Base-by-base conservation (phyloP, 2,888 invertebrate genomes). In the Lydus trimaculatus region DNA sequence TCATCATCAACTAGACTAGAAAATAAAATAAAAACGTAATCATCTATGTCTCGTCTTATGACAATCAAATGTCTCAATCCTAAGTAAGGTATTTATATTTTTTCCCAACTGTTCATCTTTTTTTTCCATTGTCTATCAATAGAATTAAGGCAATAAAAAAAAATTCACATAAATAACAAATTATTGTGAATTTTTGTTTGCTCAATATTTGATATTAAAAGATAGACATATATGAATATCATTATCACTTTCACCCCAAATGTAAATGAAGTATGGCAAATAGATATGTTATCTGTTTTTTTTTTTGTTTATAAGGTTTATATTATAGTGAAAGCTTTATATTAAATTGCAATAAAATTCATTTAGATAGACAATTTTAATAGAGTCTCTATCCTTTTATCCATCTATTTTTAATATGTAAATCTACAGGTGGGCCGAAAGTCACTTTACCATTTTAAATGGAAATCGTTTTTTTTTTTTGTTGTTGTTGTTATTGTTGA, bases 291-390 rank as follows among this genome's bases (percentile, higher is more conserved):
- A 56, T 56, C 56, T 7, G 4, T 56, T 25, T 56, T 13, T 2
- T 56, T 13, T 25, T 2, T 17, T 7, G 17, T 4, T 17, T 43
- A n/a, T n/a, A n/a, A n/a, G n/a, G n/a, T 13, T 2, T 13, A 28
- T 28, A 28, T 28, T 56, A 52, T 52, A 52, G 52, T 52, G 52
- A 4, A 23, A 56, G 56, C 56, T 23, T 56, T 56, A 25, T 56
- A 56, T 56, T 56, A 56, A 56, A 25, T 56, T 56, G 56, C 13
- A 25, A 25, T 25, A 13, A 25, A 13, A 56, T 56, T 56, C 25
- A 56, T 25, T 56, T 56, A 25, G 52, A 15, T 5, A 23, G 0
- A 11, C 11, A 52, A 52, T 3, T 23, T 52, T 52, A 20, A 43
- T 52, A 23, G 23, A 52, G 9, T 20, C n/a, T n/a, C n/a, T n/a